Evolutionary conservation across 2,888 invertebrate genomes (phyloP), one percentile per base, ranked within the genome.

Genomic region (Dolichopus griseipennis): DNA sequence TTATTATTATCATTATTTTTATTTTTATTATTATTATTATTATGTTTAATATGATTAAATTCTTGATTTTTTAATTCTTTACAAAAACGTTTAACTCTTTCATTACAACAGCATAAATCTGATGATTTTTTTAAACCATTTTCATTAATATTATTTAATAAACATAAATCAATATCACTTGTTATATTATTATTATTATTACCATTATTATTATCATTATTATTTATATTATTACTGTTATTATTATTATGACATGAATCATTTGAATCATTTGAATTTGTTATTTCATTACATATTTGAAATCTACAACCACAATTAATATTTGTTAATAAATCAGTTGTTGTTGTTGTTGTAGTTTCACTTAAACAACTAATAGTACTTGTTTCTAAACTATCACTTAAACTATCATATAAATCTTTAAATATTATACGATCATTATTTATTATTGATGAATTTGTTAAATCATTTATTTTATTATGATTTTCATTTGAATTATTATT

Each of bases 301-400:
- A 20, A 15, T 34, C 18, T 64, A 64, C 37, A 34, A 34, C 37
- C 34, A 64, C 64, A 64, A 64, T 64, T 64, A 64, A 64, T 34
- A 64, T 64, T 64, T 52, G 52, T 52, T 52, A 52, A 52, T 52
- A 52, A 52, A 64, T 64, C 64, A 63, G 2, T 27, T 18, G 52
- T 52, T 41, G 41, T 41, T 15, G 41, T 15, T 52, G 41, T 67
- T 64, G 65, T 69, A 65, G 66, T 68, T 34, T 69, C 68, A 64
- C 68, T 66, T 52, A 72, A 61, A 70, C 66, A 71, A 68, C 70
- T 70, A 52, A 70, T 68, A 52, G 68, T 70, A 66, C 68, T 70
- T 37, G 68, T 68, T 52, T 66, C 27, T 65, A 65, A 66, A 27
- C 67, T 65, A 66, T 71, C 70, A 68, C 67, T 72, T 41, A 70